Evolutionary conservation across 2,113 vertebrate species (phyloP).

Genomic region (Tinamus guttatus): DNA sequence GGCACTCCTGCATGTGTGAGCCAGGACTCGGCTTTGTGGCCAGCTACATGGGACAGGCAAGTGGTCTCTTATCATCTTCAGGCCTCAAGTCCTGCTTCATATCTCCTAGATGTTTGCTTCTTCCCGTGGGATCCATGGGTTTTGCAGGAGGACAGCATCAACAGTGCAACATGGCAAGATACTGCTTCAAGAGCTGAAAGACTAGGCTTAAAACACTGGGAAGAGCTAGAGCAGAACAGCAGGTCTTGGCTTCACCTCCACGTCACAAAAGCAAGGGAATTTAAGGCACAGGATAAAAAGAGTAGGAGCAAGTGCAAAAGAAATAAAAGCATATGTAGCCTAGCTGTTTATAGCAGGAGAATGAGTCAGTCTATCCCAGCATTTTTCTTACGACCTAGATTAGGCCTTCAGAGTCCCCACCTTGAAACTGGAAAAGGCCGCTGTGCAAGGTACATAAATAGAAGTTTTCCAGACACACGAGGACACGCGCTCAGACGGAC

Average conservation of each 20-base stretch:
- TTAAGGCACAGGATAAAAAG: not conserved
- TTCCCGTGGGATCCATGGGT: not conserved
- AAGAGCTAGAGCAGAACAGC: not conserved
- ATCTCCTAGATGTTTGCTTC: not conserved
- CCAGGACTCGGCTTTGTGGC: not conserved
- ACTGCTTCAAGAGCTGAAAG: not conserved
- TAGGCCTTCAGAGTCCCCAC: slow-evolving; percentile 21
- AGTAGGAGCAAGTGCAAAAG: not conserved
- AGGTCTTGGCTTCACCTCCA: not conserved
- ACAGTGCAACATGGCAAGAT: not conserved
- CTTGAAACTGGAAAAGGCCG: slow-evolving; percentile 37
- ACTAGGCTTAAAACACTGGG: not conserved
- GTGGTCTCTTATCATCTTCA: not conserved
- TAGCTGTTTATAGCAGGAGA: not conserved
- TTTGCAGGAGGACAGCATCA: not conserved
- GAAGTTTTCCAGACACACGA: slow-evolving; percentile 25
- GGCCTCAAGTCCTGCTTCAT: not conserved
- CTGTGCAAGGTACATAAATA: not conserved
- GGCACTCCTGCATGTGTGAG: not conserved
- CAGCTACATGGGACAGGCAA: not conserved
- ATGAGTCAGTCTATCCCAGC: not conserved
- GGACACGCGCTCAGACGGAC: not conserved
- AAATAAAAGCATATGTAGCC: not conserved
- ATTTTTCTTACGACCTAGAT: not conserved
- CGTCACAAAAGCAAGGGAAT: not conserved